These are phyloP conservation scores for Solenodon paradoxus DNA, from an alignment of 2,113 vertebrate species.

Conservation along the genomic window DNA sequence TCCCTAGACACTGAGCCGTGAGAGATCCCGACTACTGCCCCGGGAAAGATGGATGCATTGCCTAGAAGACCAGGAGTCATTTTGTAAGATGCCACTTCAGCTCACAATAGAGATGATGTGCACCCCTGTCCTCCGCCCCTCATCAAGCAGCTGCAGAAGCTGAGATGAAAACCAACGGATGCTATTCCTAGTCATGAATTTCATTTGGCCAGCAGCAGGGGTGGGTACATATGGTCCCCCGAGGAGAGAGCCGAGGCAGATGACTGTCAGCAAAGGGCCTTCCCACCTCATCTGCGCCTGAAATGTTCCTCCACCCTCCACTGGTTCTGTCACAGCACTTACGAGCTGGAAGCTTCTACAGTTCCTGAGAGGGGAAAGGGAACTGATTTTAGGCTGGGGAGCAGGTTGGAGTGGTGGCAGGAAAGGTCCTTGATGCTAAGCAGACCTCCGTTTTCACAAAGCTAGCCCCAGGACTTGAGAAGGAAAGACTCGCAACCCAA, in stretches of 20 bases:
- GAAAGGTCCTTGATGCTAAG: neutral
- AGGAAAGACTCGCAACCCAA: too few relatives aligned
- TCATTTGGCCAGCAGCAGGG: neutral
- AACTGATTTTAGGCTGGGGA: too few relatives aligned
- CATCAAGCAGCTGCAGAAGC: neutral
- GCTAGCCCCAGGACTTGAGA: neutral
- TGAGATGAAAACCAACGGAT: neutral
- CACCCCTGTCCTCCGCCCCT: neutral
- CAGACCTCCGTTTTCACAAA: neutral
- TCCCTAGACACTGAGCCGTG: too few relatives aligned
- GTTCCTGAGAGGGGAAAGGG: neutral
- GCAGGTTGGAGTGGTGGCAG: too few relatives aligned
- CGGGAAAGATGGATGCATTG: fast-evolving
- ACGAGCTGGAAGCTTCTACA: neutral
- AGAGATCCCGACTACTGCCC: too few relatives aligned
- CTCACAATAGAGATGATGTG: too few relatives aligned
- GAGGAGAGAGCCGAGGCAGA: neutral
- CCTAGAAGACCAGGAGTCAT: neutral
- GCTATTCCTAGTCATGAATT: neutral
- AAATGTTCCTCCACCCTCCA: neutral
- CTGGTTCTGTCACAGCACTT: neutral
- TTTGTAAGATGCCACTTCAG: neutral
- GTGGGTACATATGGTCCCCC: neutral
- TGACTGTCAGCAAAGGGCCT: neutral
- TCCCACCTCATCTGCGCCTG: neutral